phyloP scores from a whole-genome alignment of 2,113 vertebrate genomes.

The Nothocercus julius region DNA sequence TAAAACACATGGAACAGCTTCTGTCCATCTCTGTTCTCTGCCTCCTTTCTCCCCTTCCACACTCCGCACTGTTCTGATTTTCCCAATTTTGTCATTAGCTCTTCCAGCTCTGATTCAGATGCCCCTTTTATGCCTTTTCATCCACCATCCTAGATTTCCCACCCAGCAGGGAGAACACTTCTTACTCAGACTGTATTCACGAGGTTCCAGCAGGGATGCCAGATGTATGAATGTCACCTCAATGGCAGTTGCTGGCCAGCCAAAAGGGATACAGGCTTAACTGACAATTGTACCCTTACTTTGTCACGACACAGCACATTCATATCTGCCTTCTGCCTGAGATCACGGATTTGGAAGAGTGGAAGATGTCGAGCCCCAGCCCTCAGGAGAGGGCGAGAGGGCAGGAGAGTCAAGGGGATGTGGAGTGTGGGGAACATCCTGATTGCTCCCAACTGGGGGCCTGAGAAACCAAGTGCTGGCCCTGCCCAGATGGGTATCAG shows the following conservation, averaged over 20 bases:
- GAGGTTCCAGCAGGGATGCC: not conserved
- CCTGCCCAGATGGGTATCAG: slow-evolving; percentile 30
- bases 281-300: not conserved
- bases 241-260: not conserved
- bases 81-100: not conserved
- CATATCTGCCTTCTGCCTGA: not conserved
- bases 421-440: not conserved
- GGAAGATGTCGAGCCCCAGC: not conserved
- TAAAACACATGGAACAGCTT: not conserved
- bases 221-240: not conserved
- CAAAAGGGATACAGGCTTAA: not conserved
- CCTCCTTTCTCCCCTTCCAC: not conserved
- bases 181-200: not conserved
- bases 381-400: not conserved
- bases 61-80: not conserved
- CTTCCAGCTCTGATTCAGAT: not conserved
- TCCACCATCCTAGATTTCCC: not conserved
- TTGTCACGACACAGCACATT: not conserved
- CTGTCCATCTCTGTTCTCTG: not conserved
- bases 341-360: not conserved
- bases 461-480: not conserved
- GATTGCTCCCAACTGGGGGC: not conserved
- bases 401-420: not conserved
- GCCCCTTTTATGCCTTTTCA: not conserved
- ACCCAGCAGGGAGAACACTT: not conserved